Evolutionary conservation across 2,888 invertebrate genomes (phyloP).

Genomic region (Dryobotodes eremita): DNA sequence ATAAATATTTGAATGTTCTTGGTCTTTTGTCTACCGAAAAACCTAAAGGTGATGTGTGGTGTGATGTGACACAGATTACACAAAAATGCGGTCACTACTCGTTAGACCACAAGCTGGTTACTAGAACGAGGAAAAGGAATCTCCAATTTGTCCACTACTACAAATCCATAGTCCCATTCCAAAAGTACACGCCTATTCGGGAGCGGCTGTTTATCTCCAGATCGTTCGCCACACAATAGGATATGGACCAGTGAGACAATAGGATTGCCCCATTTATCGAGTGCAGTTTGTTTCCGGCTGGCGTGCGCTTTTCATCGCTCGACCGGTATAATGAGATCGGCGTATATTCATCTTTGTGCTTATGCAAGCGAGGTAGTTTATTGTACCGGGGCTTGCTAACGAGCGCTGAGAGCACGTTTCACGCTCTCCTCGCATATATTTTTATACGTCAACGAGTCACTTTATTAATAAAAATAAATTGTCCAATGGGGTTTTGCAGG

Average conservation of each 20-base stretch:
- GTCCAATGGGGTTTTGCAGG: background rate
- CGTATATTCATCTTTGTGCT: slow-evolving; percentile 75
- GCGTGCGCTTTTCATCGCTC: slow-evolving; percentile 81
- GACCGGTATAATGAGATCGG: slow-evolving; percentile 81
- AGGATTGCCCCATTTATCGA: slow-evolving; percentile 79
- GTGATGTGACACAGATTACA: background rate
- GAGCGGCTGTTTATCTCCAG: slow-evolving; percentile 54
- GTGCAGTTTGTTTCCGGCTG: slow-evolving; percentile 74
- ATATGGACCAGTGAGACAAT: slow-evolving; percentile 73
- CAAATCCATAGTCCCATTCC: slow-evolving; percentile 13
- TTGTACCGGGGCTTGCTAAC: slow-evolving; percentile 72
- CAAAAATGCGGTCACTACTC: slow-evolving; percentile 4
- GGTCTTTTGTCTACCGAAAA: background rate
- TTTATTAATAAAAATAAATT: slow-evolving; percentile 11
- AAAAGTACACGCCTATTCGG: slow-evolving; percentile 36
- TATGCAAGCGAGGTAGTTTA: slow-evolving; percentile 71
- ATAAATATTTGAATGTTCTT: slow-evolving; percentile 12
- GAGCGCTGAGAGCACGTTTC: slow-evolving; percentile 66
- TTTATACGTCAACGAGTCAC: slow-evolving; percentile 29
- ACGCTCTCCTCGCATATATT: slow-evolving; percentile 37
- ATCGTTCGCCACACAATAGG: slow-evolving; percentile 58
- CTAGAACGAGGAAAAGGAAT: slow-evolving; percentile 15
- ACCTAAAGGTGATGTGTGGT: background rate
- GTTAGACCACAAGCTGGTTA: slow-evolving; percentile 3
- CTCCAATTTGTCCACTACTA: slow-evolving; percentile 40